Conservation (phyloP, 2,888 invertebrate species). For the Mythimna albipuncta region DNA sequence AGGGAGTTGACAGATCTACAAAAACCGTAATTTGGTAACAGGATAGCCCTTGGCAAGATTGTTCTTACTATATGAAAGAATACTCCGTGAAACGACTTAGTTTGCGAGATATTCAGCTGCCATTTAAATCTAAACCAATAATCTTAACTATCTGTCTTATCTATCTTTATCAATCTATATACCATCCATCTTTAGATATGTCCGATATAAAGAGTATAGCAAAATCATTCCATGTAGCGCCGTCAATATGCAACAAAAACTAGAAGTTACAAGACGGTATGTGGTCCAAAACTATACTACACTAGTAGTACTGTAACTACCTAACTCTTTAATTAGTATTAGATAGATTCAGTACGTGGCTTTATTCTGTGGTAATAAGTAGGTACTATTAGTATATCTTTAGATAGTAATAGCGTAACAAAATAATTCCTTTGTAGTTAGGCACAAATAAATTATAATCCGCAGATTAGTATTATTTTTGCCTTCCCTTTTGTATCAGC, state of each 20-base stretch:
- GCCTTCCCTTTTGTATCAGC: constrained; percentile 10
- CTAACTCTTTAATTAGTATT: not conserved
- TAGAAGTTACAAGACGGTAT: not conserved
- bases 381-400: not conserved
- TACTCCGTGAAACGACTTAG: not conserved
- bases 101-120: not conserved
- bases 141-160: not conserved
- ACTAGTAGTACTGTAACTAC: not conserved
- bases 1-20: not conserved
- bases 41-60: not conserved
- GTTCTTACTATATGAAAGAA: not conserved
- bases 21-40: not conserved
- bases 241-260: not conserved
- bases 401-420: not conserved
- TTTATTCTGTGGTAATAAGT: no score
- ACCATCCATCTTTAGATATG: constrained; percentile 19
- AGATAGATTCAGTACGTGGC: no score
- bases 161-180: constrained; percentile 8
- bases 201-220: not conserved
- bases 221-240: not conserved
- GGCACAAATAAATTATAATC: constrained; percentile 15
- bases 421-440: not conserved
- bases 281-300: not conserved
- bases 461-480: not conserved
- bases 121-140: not conserved